Base-by-base conservation (phyloP, 2,888 invertebrate species). In the Trichogramma dendrolimi region DNA sequence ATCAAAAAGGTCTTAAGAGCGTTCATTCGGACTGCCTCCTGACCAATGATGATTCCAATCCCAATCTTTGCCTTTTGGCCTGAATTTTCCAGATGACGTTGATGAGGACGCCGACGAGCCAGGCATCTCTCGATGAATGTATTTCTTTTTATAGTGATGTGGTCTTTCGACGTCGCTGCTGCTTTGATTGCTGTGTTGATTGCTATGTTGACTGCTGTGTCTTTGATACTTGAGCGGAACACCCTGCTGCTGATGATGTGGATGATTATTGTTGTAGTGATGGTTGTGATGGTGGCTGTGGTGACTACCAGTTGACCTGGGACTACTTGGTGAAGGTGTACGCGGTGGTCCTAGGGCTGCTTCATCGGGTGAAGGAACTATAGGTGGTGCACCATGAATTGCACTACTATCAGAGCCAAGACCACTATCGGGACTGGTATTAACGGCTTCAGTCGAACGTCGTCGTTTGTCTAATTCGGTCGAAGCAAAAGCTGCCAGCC, bases 401-500 rank as follows among this genome's bases (percentile, higher is more conserved):
- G 71, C 75, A 10, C 73, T 68, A 56, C 75, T 78, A 62, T 79
- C 75, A 60, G 72, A 90, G 61, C 92, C 92, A 69, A 92, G 88
- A 70, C 92, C 93, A 53, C 90, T 90, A 80, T 92, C 93, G 8
- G 93, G 92, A 68, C 92, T 92, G 54, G 92, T 92, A 79, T 92
- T 92, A 76, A 83, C 86, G 71, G 90, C 90, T 80, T 93, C 92
- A 0, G 89, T 88, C 48, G 92, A 92, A 64, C 92, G 85, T 62
- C 92, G 86, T 74, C 93, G 87, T 80, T 92, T 90, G 77, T 92
- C 94, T 77, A 94, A 83, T 74, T 95, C 95, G 11, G 92, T 94
- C 48, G 94, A 93, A 55, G 95, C 95, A 77, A 94, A 92, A 63
- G 94, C 94, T 69, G 96, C 92, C 72, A 96, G 84, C 69, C 94